Conservation (phyloP, 2,113 vertebrate genomes). For the Arvicanthis niloticus region DNA sequence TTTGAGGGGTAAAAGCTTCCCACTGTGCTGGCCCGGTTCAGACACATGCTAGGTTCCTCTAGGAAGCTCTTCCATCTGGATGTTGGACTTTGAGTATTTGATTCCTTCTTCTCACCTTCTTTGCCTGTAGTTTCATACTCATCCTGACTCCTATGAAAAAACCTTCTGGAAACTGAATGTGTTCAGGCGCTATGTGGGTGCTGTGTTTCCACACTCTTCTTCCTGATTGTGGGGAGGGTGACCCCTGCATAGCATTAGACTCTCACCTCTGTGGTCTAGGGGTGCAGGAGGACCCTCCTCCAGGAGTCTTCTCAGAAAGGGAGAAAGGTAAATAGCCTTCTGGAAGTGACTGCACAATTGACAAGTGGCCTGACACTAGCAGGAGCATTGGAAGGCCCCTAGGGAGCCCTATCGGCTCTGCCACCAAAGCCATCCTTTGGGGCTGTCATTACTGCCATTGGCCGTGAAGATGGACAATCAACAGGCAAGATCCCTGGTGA, state of each 20-base stretch:
- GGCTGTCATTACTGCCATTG: conserved; percentile 17
- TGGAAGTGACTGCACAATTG: background rate
- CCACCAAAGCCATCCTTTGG: background rate
- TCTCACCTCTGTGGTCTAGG: background rate
- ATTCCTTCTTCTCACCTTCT: background rate
- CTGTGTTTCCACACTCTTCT: background rate
- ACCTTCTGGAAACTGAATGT: conserved; percentile 4
- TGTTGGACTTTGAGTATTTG: background rate
- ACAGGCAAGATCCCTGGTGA: background rate
- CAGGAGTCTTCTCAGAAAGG: background rate
- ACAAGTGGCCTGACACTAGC: background rate
- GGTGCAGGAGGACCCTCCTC: background rate
- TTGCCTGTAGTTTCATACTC: background rate
- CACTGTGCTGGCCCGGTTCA: background rate
- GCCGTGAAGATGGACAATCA: background rate
- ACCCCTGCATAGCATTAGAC: background rate
- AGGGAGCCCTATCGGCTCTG: background rate
- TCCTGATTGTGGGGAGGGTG: background rate
- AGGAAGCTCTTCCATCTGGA: background rate
- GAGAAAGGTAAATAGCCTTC: background rate
- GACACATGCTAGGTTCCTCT: background rate
- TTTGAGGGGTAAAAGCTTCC: no score
- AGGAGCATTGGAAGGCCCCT: background rate
- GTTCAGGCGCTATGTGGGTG: no score
- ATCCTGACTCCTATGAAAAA: background rate